Evolutionary conservation across 2,888 invertebrate genomes (phyloP).

Genomic region (Drosophila aldrichi): DNA sequence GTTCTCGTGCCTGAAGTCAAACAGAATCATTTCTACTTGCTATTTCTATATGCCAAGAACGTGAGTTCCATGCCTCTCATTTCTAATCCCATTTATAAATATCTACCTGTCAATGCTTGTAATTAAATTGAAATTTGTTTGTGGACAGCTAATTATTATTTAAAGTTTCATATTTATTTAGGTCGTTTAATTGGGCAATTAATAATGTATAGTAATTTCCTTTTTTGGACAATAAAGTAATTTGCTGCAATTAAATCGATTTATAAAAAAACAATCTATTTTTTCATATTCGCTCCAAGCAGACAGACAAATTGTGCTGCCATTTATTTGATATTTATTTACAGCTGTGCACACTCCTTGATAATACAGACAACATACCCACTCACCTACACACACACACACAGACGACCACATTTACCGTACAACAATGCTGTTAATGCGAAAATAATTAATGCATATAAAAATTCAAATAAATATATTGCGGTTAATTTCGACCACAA

Average conservation of each 20-base stretch:
- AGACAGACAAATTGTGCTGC: neutral
- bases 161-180: neutral
- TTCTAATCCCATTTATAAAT: neutral
- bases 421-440: constrained; percentile 10
- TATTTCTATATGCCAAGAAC: neutral
- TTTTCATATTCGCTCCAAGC: constrained; percentile 3
- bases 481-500: constrained; percentile 8
- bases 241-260: constrained; percentile 6
- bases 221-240: neutral
- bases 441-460: constrained; percentile 32
- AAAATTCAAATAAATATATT: constrained; percentile 16
- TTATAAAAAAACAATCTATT: neutral
- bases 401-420: neutral
- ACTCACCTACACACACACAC: neutral
- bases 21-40: neutral
- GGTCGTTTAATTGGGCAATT: constrained; percentile 2
- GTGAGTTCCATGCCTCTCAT: neutral
- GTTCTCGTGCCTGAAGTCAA: no score
- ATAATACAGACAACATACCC: neutral
- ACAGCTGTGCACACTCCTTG: constrained; percentile 4
- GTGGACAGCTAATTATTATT: neutral
- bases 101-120: neutral
- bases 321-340: constrained; percentile 16
- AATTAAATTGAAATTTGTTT: neutral
- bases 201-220: constrained; percentile 4